Conservation (phyloP, 2,113 vertebrate genomes). For the Sander lucioperca region DNA sequence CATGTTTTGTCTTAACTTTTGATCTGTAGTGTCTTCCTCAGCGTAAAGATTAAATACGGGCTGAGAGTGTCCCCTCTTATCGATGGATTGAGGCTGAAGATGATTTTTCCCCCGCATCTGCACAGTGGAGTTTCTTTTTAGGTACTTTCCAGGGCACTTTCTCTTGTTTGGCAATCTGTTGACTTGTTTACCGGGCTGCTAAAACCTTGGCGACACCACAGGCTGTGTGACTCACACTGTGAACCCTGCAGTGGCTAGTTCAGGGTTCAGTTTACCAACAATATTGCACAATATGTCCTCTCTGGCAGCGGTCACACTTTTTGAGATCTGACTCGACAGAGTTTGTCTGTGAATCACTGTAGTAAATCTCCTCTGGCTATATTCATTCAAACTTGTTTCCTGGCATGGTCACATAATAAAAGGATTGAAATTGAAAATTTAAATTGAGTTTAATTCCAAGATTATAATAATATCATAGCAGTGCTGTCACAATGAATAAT, state of each 20-base stretch:
- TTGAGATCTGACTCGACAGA: neutral
- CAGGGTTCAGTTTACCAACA: constrained; percentile 74
- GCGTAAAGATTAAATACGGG: neutral
- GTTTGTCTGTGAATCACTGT: neutral
- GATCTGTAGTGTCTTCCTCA: constrained; percentile 33
- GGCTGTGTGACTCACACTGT: constrained; percentile 64
- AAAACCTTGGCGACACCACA: constrained; percentile 57
- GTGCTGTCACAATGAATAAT: constrained; percentile 7
- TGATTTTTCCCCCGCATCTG: constrained; percentile 24
- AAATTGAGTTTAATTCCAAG: constrained; percentile 6
- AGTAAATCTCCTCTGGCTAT: neutral
- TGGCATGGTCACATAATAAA: neutral
- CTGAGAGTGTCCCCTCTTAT: constrained; percentile 32
- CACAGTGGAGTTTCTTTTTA: constrained; percentile 45
- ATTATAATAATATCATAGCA: neutral
- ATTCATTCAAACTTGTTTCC: neutral
- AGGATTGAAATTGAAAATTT: neutral
- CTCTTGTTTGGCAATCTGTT: constrained; percentile 52
- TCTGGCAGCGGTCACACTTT: constrained; percentile 41
- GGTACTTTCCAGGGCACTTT: constrained; percentile 82
- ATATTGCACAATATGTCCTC: constrained; percentile 68
- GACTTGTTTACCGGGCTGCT: constrained; percentile 65
- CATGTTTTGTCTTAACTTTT: constrained; percentile 32
- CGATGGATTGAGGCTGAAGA: constrained; percentile 32
- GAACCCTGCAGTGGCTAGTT: constrained; percentile 59